Evolutionary conservation across 2,113 vertebrate species (phyloP), one percentile per base, ranked within the genome.

Genomic region (Tinamus guttatus): DNA sequence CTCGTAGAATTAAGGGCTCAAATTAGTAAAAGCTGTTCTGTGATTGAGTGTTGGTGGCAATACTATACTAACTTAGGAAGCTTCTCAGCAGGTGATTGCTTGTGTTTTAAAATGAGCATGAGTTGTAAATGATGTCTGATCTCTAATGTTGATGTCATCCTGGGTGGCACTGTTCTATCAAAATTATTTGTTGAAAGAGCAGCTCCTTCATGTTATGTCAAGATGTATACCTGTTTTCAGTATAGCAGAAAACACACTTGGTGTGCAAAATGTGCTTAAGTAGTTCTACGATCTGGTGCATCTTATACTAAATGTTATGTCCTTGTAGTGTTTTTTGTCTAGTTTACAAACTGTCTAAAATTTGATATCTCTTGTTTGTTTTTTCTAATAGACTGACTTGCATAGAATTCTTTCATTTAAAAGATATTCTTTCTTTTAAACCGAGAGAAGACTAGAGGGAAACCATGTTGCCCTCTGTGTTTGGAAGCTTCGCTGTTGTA

Each of bases 151-250:
- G 36, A 49, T 18, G 18, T 56, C 85, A n/a, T 49, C 65, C 27
- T 0, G 0, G 2, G 21, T 69, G 36, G 4, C 27, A 0, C 1
- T 36, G 43, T 82, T 58, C 36, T 68, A 8, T 41, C 22, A 49
- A 20, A 71, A 38, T 8, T 62, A 22, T 47, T 49, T 67, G 32
- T 14, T 5, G 6, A 74, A 83, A 70, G n/a, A 40, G 59, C 17
- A 51, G 13, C 28, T 73, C 1, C 1, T 20, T 75, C 6, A 1
- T 81, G 56, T 83, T 67, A 47, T 70, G 32, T 78, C 41, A 13
- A 25, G 20, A 13, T 18, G 21, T 10, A 16, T 70, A 21, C 12
- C 12, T 75, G 32, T 12, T 95, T 28, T 52, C 10, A 18, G 5
- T 9, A 19, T 13, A 3, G 1, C 21, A 75, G 59, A 32, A 60